Evolutionary conservation across 2,113 vertebrate genomes (phyloP), one percentile per base, ranked within the genome.

Genomic region (Peromyscus leucopus): DNA sequence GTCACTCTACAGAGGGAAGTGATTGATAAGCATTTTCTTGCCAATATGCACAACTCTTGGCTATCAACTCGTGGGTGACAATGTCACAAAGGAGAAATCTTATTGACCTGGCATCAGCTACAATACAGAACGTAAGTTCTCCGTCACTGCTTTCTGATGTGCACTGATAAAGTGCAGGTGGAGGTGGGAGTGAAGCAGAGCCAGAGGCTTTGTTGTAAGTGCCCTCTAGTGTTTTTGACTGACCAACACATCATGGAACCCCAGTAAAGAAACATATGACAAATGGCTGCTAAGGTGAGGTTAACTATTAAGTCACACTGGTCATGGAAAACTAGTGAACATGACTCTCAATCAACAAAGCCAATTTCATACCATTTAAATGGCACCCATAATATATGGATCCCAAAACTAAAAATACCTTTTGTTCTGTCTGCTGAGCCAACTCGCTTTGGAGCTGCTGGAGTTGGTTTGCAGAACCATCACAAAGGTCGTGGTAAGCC

Each of bases 381-480:
- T 94, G 24, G 71, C 0, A 86, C 3, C 83, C 39, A 22, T 7
- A 55, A 93, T 7, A 89, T 74, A 46, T n/a, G 0, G 80, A 93
- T 82, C 90, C 3, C 9, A 93, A 98, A n/a, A 15, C 16, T 72
- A 17, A 94, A 96, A 91, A 93, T 99, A 99, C 99, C 99, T 99
- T 99, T 98, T 99, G 99, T 78, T 99, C 99, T 76, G 99, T 98
- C 98, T 99, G 99, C 97, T 99, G 99, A 97, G 99, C 99, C 98
- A 99, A 98, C 74, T 99, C 99, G 89, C 99, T 99, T 98, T 99
- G 99, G 87, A 99, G 99, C 95, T 99, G 99, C 96, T 99, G 99
- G 93, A 99, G 98, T 96, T 99, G 99, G 95, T 99, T 98, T 0
- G 98, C 98, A 89, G 99, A 99, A 83, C 98, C 98, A 2, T 98